These are phyloP conservation scores for Pao palembangensis DNA, from an alignment of 2,113 vertebrate genomes.

Conservation along the genomic window DNA sequence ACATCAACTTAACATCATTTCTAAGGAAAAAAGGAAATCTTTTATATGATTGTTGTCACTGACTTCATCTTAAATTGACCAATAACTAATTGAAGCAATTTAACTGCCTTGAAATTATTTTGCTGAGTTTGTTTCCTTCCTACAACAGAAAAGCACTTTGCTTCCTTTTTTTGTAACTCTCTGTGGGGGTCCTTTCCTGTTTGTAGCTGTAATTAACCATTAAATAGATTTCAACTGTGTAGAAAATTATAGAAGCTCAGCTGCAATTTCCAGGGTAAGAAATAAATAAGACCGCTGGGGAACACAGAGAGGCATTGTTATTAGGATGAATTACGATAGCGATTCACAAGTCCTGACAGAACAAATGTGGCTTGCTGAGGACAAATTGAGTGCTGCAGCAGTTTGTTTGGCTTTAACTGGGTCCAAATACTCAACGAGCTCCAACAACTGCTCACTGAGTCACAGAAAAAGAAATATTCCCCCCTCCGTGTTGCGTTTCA, in stretches of 20 bases:
- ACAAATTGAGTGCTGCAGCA: constrained; percentile 6
- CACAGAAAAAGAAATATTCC: constrained; percentile 19
- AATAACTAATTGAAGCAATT: no score
- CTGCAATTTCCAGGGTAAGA: background rate
- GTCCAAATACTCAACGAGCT: background rate
- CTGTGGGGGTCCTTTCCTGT: background rate
- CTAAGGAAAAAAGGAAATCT: background rate
- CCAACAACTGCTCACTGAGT: constrained; percentile 7
- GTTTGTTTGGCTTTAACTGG: constrained; percentile 12
- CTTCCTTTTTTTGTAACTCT: background rate
- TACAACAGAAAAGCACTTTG: no score
- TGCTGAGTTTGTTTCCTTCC: no score
- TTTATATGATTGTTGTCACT: background rate
- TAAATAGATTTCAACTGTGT: background rate
- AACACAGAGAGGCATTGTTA: no score
- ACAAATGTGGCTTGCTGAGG: constrained; percentile 17
- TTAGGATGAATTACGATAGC: no score
- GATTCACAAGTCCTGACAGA: constrained; percentile 2
- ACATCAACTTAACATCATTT: background rate
- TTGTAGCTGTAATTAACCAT: background rate
- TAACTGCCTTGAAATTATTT: no score
- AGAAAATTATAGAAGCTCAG: background rate
- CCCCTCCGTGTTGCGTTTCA: background rate
- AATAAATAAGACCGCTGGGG: no score
- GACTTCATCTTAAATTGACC: background rate